Conservation (phyloP, 2,113 vertebrate species). For the Nestor notabilis region DNA sequence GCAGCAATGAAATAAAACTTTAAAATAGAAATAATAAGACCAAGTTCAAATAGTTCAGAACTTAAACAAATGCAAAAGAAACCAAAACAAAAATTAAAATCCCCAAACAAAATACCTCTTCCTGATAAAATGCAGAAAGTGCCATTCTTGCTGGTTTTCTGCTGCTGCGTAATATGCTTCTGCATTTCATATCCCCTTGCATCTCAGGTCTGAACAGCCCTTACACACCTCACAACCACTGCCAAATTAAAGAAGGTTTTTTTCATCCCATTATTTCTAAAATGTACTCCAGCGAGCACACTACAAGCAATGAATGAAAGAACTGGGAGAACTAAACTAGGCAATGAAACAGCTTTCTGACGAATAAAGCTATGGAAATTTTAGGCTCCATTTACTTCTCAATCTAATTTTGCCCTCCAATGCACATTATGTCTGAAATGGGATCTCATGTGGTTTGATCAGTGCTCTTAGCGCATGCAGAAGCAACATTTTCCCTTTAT, state of each 20-base stretch:
- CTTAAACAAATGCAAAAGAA: neutral
- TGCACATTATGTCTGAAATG: conserved; percentile 84
- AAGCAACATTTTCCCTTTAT: conserved; percentile 73
- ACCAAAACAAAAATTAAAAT: neutral
- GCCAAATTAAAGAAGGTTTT: conserved; percentile 31
- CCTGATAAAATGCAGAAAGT: neutral
- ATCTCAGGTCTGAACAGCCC: neutral
- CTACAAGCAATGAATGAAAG: conserved; percentile 62
- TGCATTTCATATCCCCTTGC: neutral
- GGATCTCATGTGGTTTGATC: conserved; percentile 85
- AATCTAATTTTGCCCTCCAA: conserved; percentile 89
- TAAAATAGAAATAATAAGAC: neutral
- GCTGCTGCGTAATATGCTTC: neutral
- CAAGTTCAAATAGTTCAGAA: neutral
- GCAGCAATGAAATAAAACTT: neutral
- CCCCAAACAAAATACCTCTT: neutral
- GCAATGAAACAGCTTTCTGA: conserved; percentile 82
- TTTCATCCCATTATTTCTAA: conserved; percentile 63
- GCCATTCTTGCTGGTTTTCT: neutral
- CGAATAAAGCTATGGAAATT: conserved; percentile 84
- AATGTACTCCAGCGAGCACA: conserved; percentile 59
- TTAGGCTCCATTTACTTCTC: conserved; percentile 88
- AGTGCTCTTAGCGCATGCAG: conserved; percentile 74
- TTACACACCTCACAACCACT: conserved; percentile 12
- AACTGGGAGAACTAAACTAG: conserved; percentile 80